Base-by-base conservation (phyloP, 2,113 vertebrate species). In the Sinocyclocheilus rhinocerous region DNA sequence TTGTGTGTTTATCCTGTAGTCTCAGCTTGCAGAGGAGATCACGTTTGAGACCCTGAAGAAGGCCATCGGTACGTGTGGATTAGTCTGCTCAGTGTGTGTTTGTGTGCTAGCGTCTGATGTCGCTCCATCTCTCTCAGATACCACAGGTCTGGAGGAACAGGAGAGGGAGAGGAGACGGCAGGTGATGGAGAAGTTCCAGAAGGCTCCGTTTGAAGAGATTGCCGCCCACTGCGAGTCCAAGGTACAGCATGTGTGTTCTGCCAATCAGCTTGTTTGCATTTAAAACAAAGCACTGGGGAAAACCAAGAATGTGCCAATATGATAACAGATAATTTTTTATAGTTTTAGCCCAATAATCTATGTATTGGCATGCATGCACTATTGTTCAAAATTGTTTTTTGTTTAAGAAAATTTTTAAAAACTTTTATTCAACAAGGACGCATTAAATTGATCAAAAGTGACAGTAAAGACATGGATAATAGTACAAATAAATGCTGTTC, bases 181-280 rank as follows among this genome's bases (percentile, higher is more conserved):
- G 76, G 96, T 99, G 91, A 48, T 48, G 45, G 45, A 48, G 45
- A 48, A 48, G 45, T 48, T 48, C 45, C 45, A 48, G 45, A 48
- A 99, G 91, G 98, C 97, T 6, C 97, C 98, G 0, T 99, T 99
- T 93, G 98, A 99, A 92, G 98, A 99, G 95, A 97, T 99, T 0
- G 98, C 98, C 7, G 98, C 98, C 4, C 97, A 99, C 6, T 99
- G 98, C 95, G 98, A 99, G 95, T 97, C 97, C 86, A 99, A 98
- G 96, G 97, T 98, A 76, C 24, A 18, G 39, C 36, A 15, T 55
- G 22, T 15, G 29, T 76, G 18, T 39, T 33, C 65, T 29, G 26
- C 29, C 65, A 16, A 7, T 67, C 26, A 67, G 63, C 2, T 26
- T 67, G 26, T 67, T 67, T 67, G 6, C 6, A 16, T 67, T 67